Evolutionary conservation across 2,797 vertebrate genomes (phyloP).

Genomic region (Silurus aristotelis): DNA sequence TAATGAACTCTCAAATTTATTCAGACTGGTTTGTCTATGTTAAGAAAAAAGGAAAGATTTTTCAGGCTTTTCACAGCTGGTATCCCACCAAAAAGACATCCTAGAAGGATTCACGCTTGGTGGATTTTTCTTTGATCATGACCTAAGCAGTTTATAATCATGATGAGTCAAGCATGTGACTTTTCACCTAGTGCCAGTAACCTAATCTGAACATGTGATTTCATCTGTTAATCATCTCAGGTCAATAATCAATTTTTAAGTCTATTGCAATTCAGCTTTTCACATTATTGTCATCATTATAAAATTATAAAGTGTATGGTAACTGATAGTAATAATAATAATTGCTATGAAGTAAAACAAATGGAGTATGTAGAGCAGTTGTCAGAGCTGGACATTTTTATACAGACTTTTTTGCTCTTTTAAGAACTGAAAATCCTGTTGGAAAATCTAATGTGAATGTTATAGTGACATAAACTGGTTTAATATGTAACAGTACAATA

Average conservation of each 20-base stretch:
- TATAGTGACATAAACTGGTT: not conserved
- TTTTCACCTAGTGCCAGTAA: conserved; percentile 3
- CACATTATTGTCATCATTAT: not conserved
- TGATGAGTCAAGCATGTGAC: conserved; percentile 9
- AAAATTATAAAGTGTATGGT: not conserved
- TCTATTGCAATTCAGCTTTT: not conserved
- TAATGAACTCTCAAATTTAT: not conserved
- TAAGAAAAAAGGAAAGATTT: not conserved
- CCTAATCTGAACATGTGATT: conserved; percentile 11
- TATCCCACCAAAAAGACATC: not conserved
- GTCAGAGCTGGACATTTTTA: not conserved
- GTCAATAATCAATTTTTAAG: not conserved
- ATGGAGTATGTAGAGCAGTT: not conserved
- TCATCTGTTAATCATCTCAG: conserved; percentile 2
- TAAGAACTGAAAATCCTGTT: not conserved
- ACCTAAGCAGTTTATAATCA: not conserved
- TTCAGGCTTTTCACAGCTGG: not conserved
- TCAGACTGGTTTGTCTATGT: too few relatives aligned
- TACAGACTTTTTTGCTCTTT: not conserved
- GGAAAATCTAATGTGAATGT: not conserved
- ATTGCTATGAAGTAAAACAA: not conserved
- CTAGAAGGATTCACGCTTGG: not conserved
- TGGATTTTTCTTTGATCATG: conserved; percentile 10
- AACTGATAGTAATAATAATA: too few relatives aligned
- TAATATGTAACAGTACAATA: not conserved